These are phyloP conservation scores for Gadopsis bispinosus DNA, from an alignment of 2,797 vertebrate genomes.

Conservation along the genomic window DNA sequence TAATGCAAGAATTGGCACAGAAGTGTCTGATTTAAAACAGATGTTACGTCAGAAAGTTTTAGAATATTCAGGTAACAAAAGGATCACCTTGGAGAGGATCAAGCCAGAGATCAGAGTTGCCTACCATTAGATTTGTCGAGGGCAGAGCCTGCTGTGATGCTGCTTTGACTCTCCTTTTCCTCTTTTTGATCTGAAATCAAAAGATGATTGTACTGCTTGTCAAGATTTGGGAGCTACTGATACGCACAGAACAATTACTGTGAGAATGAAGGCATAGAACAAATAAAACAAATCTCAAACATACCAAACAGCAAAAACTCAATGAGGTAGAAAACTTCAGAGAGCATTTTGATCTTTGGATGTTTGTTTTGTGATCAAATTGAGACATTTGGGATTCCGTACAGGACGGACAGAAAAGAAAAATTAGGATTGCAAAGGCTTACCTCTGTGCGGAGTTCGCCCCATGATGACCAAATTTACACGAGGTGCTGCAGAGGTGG, in stretches of 20 bases:
- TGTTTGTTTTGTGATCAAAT: slow-evolving; percentile 1
- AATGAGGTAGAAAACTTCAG: neutral
- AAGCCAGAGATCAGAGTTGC: slow-evolving; percentile 44
- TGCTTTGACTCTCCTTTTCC: slow-evolving; percentile 87
- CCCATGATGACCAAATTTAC: slow-evolving; percentile 85
- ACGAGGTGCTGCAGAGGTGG: slow-evolving; percentile 66
- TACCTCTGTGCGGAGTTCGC: slow-evolving; percentile 90
- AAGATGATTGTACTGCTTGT: slow-evolving; percentile 68
- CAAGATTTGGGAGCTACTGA: slow-evolving; percentile 43
- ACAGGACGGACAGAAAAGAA: neutral
- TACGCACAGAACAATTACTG: slow-evolving; percentile 50
- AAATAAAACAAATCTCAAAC: neutral
- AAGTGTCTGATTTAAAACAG: slow-evolving; percentile 6
- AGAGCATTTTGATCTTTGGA: slow-evolving; percentile 8
- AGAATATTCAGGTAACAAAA: slow-evolving; percentile 30
- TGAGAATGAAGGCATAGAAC: slow-evolving; percentile 38
- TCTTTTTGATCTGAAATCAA: slow-evolving; percentile 90
- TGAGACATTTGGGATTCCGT: neutral
- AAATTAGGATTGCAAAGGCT: neutral
- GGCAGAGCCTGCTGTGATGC: slow-evolving; percentile 83
- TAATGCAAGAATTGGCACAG: neutral
- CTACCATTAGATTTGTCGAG: slow-evolving; percentile 85
- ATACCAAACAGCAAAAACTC: slow-evolving; percentile 12
- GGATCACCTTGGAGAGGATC: slow-evolving; percentile 33
- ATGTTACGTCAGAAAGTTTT: slow-evolving; percentile 18